These are phyloP conservation scores for Natator depressus DNA, from an alignment of 2,113 vertebrate genomes.

Conservation along the genomic window DNA sequence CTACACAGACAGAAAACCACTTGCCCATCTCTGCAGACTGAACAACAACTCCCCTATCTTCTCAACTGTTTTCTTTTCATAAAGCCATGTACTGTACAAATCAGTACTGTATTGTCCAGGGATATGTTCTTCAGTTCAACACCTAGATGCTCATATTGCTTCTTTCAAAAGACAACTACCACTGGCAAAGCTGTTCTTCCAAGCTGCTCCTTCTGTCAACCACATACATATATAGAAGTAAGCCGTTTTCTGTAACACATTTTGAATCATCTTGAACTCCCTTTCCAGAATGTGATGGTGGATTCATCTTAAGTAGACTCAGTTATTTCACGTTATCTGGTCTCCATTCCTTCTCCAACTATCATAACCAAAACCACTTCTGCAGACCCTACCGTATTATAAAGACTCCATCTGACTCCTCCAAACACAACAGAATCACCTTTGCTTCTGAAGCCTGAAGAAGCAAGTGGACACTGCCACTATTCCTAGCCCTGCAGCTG, in stretches of 20 bases:
- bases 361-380: neutral
- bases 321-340: neutral
- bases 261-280: neutral
- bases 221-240: conserved; percentile 9
- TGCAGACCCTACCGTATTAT: neutral
- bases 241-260: neutral
- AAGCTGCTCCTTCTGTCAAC: conserved; percentile 20
- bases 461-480: neutral
- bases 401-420: neutral
- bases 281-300: neutral
- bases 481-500: neutral
- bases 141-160: neutral
- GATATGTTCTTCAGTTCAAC: conserved; percentile 7
- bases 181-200: neutral
- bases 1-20: neutral
- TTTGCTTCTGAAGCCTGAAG: neutral
- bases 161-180: conserved; percentile 11
- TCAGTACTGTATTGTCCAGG: neutral
- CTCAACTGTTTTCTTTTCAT: neutral
- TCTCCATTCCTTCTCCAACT: neutral
- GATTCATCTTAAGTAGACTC: neutral
- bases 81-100: conserved; percentile 4
- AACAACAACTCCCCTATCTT: neutral
- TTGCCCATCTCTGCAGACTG: fast-evolving
- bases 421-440: neutral